Conservation (phyloP, 2,797 vertebrate species). For the Neostethus bicornis region DNA sequence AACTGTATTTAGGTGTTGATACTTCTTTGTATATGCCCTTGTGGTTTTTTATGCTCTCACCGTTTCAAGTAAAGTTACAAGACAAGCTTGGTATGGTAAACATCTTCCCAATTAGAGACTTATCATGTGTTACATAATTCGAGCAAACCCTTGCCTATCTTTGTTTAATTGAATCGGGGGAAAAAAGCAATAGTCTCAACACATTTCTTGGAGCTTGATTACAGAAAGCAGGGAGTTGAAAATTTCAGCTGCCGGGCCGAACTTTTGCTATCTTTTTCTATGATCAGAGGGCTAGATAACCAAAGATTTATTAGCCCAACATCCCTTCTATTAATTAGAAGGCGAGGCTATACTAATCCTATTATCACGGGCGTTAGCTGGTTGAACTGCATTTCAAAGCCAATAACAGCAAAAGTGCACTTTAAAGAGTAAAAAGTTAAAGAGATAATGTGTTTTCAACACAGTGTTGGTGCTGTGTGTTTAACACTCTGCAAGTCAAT, state of each 20-base stretch:
- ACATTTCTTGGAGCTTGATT: conserved; percentile 65
- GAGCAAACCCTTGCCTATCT: conserved; percentile 54
- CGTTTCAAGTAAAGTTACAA: conserved; percentile 29
- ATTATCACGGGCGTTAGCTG: conserved; percentile 71
- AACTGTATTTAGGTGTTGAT: no score
- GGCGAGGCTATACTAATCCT: conserved; percentile 71
- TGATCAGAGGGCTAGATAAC: conserved; percentile 76
- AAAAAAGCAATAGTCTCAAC: conserved; percentile 52
- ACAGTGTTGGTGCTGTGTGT: conserved; percentile 13
- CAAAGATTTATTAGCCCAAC: conserved; percentile 79
- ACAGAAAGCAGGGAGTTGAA: conserved; percentile 59
- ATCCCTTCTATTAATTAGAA: conserved; percentile 77
- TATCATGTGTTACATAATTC: conserved; percentile 64
- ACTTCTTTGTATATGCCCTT: no score
- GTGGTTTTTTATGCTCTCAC: no score
- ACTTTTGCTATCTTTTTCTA: conserved; percentile 64
- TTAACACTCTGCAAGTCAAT: conserved; percentile 13
- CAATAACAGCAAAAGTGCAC: conserved; percentile 37
- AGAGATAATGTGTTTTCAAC: conserved; percentile 56
- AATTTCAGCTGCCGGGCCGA: conserved; percentile 62
- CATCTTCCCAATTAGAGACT: conserved; percentile 58
- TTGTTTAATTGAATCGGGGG: conserved; percentile 74
- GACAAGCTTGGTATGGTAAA: conserved; percentile 33
- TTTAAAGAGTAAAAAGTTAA: conserved; percentile 61
- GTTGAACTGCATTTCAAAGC: conserved; percentile 57